Base-by-base conservation (phyloP, 2,113 vertebrate genomes). In the Myodes glareolus region DNA sequence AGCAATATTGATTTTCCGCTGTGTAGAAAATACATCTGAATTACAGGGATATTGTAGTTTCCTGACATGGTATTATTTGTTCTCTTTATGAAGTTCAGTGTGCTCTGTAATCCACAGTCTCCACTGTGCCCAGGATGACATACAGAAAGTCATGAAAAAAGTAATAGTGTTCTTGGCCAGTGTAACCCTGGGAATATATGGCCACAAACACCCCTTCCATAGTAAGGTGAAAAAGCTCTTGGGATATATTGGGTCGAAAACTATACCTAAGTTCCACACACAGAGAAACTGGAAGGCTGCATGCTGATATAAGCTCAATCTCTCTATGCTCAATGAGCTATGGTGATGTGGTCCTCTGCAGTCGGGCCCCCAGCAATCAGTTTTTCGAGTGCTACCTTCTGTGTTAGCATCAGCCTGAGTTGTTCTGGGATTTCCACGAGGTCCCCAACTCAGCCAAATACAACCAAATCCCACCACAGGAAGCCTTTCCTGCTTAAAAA, bases 1-100 rank as follows among this genome's bases (percentile, higher is more conserved):
- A 92, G 73, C 80, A 96, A 85, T 96, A 95, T 76, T 94, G 96
- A 97, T 90, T 94, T 95, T 78, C 90, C 81, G 87, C 50, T 91
- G 31, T 80, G 55, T 33, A 92, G 82, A 96, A 97, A 95, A 52
- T 78, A 80, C 42, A 94, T 72, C 91, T 94, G 91, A 95, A 88
- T 97, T 92, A 88, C 19, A 90, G 55, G 31, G 95, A 88, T 95
- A 81, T 76, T 85, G 33, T 88, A 55, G 4, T 55, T 96, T 75
- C 80, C 81, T n/a, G 70, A 82, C 33, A 95, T 8, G 72, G 55
- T 75, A 92, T 94, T 88, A 76, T 92, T 96, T 96, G 27, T 55
- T 81, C 8, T 91, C 85, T 85, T 80, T 70, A 88, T 94, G 33
- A 94, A 50, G n/a, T 81, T 0, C 4, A 65, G 33, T 89, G 11